Evolutionary conservation across 2,797 vertebrate species (phyloP).

Genomic region (Danio jaintianensis): DNA sequence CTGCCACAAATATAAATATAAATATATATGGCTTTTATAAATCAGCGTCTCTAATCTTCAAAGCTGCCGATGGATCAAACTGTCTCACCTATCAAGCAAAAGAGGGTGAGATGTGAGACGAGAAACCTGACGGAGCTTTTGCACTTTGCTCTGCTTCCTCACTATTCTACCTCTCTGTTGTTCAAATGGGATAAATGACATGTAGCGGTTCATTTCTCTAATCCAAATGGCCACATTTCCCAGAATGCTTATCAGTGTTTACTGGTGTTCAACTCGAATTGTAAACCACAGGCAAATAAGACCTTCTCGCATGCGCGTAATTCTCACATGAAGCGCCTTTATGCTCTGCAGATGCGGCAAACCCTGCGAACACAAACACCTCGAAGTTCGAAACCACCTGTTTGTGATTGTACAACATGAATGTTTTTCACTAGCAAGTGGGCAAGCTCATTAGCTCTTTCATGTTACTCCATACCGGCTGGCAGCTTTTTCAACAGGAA

Average conservation of each 20-base stretch:
- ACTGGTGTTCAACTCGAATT: constrained; percentile 64
- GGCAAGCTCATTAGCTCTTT: constrained; percentile 19
- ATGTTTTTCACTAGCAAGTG: constrained; percentile 20
- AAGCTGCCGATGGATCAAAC: constrained; percentile 71
- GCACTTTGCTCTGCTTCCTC: constrained; percentile 69
- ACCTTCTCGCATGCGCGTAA: not conserved
- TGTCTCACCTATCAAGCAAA: constrained; percentile 74
- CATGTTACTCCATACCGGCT: not conserved
- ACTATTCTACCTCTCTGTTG: constrained; percentile 33
- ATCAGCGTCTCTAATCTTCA: constrained; percentile 85
- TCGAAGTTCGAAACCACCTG: constrained; percentile 26
- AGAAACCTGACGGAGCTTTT: constrained; percentile 74
- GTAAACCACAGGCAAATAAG: constrained; percentile 65
- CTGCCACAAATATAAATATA: no score
- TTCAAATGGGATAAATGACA: constrained; percentile 12
- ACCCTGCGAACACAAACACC: constrained; percentile 13
- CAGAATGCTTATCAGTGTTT: constrained; percentile 72
- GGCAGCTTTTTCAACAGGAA: constrained; percentile 20
- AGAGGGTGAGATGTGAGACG: constrained; percentile 71
- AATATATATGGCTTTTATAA: constrained; percentile 76
- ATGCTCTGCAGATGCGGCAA: not conserved
- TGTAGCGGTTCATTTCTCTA: constrained; percentile 60
- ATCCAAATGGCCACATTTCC: constrained; percentile 44
- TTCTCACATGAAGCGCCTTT: not conserved
- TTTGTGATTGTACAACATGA: constrained; percentile 26